A percentile compares a stretch with the other conserved stretches of the same genome.
These are phyloP conservation scores for Ranitomeya variabilis DNA, from an alignment of 2,113 vertebrate species.

Conservation along the genomic window DNA sequence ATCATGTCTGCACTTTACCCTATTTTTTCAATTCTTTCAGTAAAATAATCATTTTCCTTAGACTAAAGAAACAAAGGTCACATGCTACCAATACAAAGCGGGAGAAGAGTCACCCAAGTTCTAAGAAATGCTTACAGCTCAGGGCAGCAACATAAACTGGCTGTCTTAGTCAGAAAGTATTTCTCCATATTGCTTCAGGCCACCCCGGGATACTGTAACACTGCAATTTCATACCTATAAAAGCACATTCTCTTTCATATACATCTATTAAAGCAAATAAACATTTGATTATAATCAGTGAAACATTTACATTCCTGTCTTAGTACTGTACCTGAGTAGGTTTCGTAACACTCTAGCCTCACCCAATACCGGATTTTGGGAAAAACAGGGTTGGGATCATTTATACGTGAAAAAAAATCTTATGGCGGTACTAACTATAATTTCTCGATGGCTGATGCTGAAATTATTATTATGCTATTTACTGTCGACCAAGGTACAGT, in stretches of 20 bases:
- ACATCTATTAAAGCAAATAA: conserved; percentile 58
- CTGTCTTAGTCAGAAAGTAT: conserved; percentile 47
- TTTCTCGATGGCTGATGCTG: conserved; percentile 58
- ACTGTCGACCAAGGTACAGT: not conserved
- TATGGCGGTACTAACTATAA: not conserved
- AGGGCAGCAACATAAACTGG: conserved; percentile 36
- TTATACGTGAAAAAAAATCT: conserved; percentile 36
- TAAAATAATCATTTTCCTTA: not conserved
- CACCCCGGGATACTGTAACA: conserved; percentile 50
- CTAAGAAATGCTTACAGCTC: conserved; percentile 43
- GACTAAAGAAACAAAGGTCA: not conserved
- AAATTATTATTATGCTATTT: conserved; percentile 56
- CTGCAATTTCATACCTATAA: conserved; percentile 56
- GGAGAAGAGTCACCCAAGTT: conserved; percentile 16
- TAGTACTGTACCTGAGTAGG: conserved; percentile 58
- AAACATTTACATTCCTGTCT: conserved; percentile 57
- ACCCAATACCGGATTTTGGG: conserved; percentile 56
- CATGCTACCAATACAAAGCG: conserved; percentile 13
- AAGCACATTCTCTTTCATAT: conserved; percentile 62
- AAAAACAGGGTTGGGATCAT: conserved; percentile 47
- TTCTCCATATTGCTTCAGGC: conserved; percentile 51
- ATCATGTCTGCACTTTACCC: not conserved
- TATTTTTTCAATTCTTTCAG: not conserved
- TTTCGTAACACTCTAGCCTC: conserved; percentile 63
- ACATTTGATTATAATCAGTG: conserved; percentile 62